Conservation (phyloP, 2,797 vertebrate species). For the Podarcis lilfordi region DNA sequence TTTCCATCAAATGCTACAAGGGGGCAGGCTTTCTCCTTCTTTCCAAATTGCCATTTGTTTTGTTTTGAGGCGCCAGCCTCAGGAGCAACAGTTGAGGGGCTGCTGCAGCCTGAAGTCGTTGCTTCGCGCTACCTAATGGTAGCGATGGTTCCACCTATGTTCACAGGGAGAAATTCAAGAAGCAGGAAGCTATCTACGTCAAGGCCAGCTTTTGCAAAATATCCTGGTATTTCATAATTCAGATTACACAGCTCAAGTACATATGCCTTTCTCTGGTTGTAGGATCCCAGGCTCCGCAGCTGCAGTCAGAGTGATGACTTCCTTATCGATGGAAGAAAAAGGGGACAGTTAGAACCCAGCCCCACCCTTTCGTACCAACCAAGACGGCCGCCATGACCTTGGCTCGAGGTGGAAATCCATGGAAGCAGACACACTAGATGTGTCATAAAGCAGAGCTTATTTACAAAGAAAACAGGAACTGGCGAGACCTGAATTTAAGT, state of each 20-base stretch:
- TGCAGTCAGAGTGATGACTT: neutral
- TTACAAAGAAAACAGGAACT: conserved; percentile 16
- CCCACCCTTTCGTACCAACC: neutral
- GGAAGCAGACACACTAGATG: neutral
- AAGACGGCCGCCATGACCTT: neutral
- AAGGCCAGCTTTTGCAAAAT: neutral
- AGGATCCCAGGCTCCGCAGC: neutral
- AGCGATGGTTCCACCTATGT: neutral
- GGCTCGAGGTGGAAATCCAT: neutral
- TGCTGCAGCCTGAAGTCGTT: no score
- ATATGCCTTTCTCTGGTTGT: neutral
- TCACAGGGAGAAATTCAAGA: neutral
- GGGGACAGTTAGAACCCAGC: neutral
- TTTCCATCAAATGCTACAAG: no score
- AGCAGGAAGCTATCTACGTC: neutral
- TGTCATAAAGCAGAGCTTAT: neutral
- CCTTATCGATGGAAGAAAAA: neutral
- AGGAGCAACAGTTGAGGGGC: no score
- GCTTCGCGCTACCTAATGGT: no score
- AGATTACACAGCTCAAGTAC: neutral
- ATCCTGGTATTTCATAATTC: neutral
- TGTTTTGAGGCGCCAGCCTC: no score
- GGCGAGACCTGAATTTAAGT: neutral
- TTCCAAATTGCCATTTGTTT: no score
- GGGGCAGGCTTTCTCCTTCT: no score